These are phyloP conservation scores for Sanderia malayensis DNA, from an alignment of 30 jellyfish, hydroid and myxozoan species.

Conservation along the genomic window DNA sequence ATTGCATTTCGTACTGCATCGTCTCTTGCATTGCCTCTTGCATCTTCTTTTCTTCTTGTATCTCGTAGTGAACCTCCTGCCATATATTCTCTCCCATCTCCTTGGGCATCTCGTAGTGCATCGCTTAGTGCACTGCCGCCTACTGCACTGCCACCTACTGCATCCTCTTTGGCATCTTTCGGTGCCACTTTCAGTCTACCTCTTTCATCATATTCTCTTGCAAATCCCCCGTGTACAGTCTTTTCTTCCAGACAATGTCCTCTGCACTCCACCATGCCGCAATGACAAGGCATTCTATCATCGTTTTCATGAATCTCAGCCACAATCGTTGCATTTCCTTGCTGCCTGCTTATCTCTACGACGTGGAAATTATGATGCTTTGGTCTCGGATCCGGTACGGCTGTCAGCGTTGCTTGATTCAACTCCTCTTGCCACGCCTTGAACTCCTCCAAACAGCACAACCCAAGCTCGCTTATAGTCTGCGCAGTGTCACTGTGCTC, in stretches of 20 bases:
- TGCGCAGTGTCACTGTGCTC: slow-evolving; percentile 46
- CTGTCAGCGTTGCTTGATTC: not conserved
- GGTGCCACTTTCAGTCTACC: no score
- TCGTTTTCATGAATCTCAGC: not conserved
- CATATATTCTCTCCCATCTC: no score
- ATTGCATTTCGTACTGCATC: no score
- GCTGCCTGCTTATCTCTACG: not conserved
- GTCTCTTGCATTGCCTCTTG: no score
- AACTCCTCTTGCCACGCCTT: not conserved
- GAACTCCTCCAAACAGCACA: slow-evolving; percentile 10
- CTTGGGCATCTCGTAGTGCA: no score
- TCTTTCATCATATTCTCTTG: no score
- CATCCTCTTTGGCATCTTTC: no score
- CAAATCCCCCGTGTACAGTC: no score
- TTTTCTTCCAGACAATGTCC: not conserved
- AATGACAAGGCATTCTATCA: not conserved
- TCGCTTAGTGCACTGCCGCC: no score
- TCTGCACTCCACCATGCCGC: not conserved
- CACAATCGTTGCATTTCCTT: not conserved
- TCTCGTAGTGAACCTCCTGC: no score
- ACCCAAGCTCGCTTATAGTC: slow-evolving; percentile 26
- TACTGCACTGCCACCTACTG: no score
- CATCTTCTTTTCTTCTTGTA: no score
- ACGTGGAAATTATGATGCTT: not conserved
- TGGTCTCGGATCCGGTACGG: not conserved